These are phyloP conservation scores for Tragopan temminckii DNA, from an alignment of 2,797 vertebrate genomes.

Conservation along the genomic window DNA sequence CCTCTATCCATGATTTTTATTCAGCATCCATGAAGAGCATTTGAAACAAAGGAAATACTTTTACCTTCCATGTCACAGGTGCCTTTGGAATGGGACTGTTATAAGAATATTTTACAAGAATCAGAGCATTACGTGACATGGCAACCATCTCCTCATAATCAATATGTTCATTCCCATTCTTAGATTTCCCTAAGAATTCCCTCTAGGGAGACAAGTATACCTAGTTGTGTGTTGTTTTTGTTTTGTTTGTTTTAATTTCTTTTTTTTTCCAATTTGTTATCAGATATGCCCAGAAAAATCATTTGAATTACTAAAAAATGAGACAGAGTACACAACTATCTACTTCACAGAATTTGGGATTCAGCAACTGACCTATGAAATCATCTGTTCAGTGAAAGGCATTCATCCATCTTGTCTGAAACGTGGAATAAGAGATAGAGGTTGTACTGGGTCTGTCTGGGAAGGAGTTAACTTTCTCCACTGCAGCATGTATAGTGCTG, in stretches of 20 bases:
- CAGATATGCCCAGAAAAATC: neutral
- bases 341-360: neutral
- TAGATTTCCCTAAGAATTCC: neutral
- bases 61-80: neutral
- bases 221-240: no score
- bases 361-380: neutral
- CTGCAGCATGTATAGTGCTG: neutral
- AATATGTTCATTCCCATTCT: neutral
- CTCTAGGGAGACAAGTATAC: neutral
- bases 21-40: neutral
- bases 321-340: slow-evolving; percentile 7
- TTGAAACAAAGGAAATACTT: neutral
- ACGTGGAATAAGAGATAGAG: neutral
- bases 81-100: neutral
- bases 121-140: neutral
- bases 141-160: neutral
- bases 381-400: neutral
- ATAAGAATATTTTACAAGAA: neutral
- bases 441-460: neutral
- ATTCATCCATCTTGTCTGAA: neutral
- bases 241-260: no score
- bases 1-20: neutral
- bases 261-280: neutral
- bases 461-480: neutral
- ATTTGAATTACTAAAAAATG: neutral